Evolutionary conservation across 2,888 invertebrate species (phyloP), one percentile per base, ranked within the genome.

Genomic region (Drosophila yooni): DNA sequence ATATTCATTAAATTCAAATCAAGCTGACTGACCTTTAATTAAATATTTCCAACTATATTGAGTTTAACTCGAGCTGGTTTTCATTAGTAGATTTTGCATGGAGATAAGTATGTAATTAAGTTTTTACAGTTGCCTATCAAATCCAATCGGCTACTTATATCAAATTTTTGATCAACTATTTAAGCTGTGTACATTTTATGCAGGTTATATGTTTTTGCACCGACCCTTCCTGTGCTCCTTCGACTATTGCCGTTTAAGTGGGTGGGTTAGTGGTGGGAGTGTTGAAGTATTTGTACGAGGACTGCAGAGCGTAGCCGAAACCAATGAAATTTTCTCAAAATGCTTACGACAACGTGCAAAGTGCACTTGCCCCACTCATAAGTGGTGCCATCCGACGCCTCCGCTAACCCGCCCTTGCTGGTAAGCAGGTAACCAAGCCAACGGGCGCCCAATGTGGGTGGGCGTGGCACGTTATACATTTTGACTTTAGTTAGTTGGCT

Each of bases 281-380:
- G 76, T 74, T 85, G 71, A 88, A 88, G 81, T 85, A 88, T 88
- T 72, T 78, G 88, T 85, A 74, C 63, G 70, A 62, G 65, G 74
- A 76, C 75, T 86, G 86, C 74, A 83, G 76, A 85, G 83, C 83
- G 75, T 77, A 86, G 84, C 89, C 74, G 76, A 82, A 81, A 79
- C 83, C 89, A 88, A 88, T 89, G 88, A 89, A 89, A 88, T 88
- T 82, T 82, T 75, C 81, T 78, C 38, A 69, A 79, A 89, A 83
- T 89, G 76, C 89, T 83, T 85, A 77, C 83, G 82, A 85, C 81
- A 87, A 84, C 81, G 84, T 72, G 74, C 74, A 90, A 84, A 89
- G 86, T 89, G 88, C 88, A 88, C 86, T 84, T 80, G 75, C 72
- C 79, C 74, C 76, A 60, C 70, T 76, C 74, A 81, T 67, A 81